Base-by-base conservation (phyloP, 2,888 invertebrate species). In the Ophion ellenae region DNA sequence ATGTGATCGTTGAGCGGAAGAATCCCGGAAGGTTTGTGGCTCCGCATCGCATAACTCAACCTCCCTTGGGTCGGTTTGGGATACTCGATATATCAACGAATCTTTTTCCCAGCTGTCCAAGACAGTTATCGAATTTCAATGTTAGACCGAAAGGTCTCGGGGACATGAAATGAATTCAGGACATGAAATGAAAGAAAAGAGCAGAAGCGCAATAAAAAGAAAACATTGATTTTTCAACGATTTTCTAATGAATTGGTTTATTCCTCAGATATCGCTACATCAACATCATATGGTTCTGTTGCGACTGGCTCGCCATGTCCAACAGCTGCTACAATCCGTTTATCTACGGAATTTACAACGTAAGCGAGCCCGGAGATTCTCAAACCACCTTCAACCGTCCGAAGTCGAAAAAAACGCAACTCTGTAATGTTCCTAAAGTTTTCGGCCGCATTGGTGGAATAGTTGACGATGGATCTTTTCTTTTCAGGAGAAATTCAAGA, bases 281-380 rank as follows among this genome's bases (percentile, higher is more conserved):
- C 91, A 97, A 98, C 94, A 97, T 98, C 71, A 95, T 98, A 83
- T 98, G 97, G 96, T 97, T 98, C 94, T 97, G 97, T 93, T 97
- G 96, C 91, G 98, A 98, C 94, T 97, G 97, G 97, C 94, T 98
- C 92, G 97, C 97, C 0, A 98, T 98, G 97, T 97, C 97, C 91
- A 98, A 98, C 92, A 97, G 97, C 81, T 98, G 98, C 94, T 97
- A 97, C 93, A 98, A 98, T 94, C 98, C 98, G 0, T 98, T 98
- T 92, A 98, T 98, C 90, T 98, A 98, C 92, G 98, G 97, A 57
- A 97, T 98, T 89, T 97, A 97, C 91, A 98, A 98, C 92, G 98
- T 98, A 94, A 97, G 96, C 95, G 14, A 64, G 14, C 61, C 3
- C 17, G 6, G 7, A 10, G 17, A 20, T 28, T 70, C 32, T 17